Conservation (phyloP, 2,113 vertebrate species). For the Sphaerodactylus townsendi region DNA sequence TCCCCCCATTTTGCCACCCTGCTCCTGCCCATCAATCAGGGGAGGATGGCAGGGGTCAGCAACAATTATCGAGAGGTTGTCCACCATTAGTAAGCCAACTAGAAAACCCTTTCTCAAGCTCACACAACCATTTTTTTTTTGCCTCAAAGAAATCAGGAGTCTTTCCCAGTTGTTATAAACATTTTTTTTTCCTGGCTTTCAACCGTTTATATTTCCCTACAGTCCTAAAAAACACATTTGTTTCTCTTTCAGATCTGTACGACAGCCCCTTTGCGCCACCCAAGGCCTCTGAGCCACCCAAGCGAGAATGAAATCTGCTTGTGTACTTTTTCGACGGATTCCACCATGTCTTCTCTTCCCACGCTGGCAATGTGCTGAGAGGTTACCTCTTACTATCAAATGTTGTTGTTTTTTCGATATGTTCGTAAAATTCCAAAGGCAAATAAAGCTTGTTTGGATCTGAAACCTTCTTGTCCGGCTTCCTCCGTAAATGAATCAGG, state of each 20-base stretch:
- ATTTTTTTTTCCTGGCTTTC: too few species aligned
- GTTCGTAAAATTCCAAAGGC: background rate
- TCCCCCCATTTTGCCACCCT: too few species aligned
- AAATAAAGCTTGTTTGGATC: slow-evolving; percentile 1
- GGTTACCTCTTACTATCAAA: background rate
- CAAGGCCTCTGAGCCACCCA: background rate
- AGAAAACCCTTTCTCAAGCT: too few species aligned
- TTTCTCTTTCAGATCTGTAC: background rate
- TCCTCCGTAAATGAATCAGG: background rate
- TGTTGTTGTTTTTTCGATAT: background rate
- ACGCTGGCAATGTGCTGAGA: background rate
- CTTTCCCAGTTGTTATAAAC: too few species aligned
- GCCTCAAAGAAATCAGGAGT: too few species aligned
- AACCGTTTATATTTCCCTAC: too few species aligned
- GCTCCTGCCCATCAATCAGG: too few species aligned
- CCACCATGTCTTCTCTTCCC: background rate
- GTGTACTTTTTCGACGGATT: background rate
- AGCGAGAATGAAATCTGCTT: background rate
- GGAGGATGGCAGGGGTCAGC: too few species aligned
- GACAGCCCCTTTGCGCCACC: background rate
- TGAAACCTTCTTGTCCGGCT: background rate
- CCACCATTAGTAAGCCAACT: too few species aligned
- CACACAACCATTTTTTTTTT: too few species aligned
- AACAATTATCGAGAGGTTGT: too few species aligned
- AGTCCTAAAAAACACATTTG: background rate